phyloP scores from a whole-genome alignment of 2,797 vertebrate genomes.

The Sebastes nivosus region DNA sequence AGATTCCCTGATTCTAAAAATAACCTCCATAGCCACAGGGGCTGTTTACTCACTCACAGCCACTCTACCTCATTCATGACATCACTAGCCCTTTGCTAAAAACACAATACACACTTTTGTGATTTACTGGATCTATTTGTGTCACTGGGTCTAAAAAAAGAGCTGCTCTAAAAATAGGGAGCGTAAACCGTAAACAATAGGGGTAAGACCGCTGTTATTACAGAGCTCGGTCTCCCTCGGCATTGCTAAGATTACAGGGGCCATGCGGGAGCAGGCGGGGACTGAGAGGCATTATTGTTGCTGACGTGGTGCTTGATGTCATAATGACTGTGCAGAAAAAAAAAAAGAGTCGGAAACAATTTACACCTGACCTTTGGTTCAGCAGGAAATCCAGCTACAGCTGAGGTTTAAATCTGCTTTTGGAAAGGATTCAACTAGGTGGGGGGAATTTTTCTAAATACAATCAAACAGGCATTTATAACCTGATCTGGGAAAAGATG shows the following conservation, averaged over 20 bases:
- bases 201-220: constrained; percentile 61
- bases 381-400: constrained; percentile 56
- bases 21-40: constrained; percentile 18
- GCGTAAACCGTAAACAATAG: constrained; percentile 69
- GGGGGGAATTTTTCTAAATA: constrained; percentile 50
- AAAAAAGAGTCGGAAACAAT: constrained; percentile 46
- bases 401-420: constrained; percentile 44
- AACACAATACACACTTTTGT: constrained; percentile 66
- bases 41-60: constrained; percentile 50
- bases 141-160: constrained; percentile 66
- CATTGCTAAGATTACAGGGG: constrained; percentile 66
- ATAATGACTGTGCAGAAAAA: constrained; percentile 72
- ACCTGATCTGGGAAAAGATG: constrained; percentile 26
- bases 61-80: constrained; percentile 55
- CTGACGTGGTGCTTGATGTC: constrained; percentile 71
- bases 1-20: constrained; percentile 56
- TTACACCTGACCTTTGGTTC: constrained; percentile 55
- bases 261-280: constrained; percentile 25
- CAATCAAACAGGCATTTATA: constrained; percentile 29
- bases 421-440: constrained; percentile 36
- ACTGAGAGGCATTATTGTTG: constrained; percentile 65
- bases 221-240: constrained; percentile 40
- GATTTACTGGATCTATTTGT: constrained; percentile 59
- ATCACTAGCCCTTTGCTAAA: constrained; percentile 52
- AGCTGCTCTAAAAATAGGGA: constrained; percentile 71